These are phyloP conservation scores for Drosophila bipectinata DNA, from an alignment of 1,140 invertebrate species.

Conservation along the genomic window DNA sequence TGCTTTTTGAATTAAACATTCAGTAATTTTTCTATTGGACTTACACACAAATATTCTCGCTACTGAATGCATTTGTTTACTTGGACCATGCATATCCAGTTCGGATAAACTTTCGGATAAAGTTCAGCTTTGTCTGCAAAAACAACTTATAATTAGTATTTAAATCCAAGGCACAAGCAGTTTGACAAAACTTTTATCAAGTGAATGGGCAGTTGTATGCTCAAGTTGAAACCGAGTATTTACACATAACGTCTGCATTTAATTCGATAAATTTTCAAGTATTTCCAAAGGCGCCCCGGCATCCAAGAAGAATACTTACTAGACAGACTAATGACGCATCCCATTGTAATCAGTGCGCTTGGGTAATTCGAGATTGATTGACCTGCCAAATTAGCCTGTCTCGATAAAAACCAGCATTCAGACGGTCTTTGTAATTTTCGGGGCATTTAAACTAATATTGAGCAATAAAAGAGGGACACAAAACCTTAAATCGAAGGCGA, in stretches of 20 bases:
- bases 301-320: conserved; percentile 17
- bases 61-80: conserved; percentile 47
- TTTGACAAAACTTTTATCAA: conserved; percentile 29
- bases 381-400: conserved; percentile 42
- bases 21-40: conserved; percentile 36
- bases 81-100: conserved; percentile 64
- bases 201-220: background rate
- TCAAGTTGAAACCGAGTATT: conserved; percentile 12
- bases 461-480: background rate
- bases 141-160: conserved; percentile 80
- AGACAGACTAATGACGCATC: conserved; percentile 36
- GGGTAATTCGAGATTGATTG: conserved; percentile 37
- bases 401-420: conserved; percentile 2
- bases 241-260: conserved; percentile 14
- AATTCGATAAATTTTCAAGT: conserved; percentile 22
- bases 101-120: conserved; percentile 46
- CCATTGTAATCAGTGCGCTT: conserved; percentile 31
- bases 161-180: conserved; percentile 52
- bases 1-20: conserved; percentile 77
- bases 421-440: background rate
- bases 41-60: background rate
- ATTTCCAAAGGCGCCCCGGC: background rate
- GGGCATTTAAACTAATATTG: conserved; percentile 1
- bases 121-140: conserved; percentile 40
- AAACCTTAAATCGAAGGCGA: background rate